These are phyloP conservation scores for Scomberomorus guttatus DNA, from an alignment of 2,797 vertebrate species.

Conservation along the genomic window DNA sequence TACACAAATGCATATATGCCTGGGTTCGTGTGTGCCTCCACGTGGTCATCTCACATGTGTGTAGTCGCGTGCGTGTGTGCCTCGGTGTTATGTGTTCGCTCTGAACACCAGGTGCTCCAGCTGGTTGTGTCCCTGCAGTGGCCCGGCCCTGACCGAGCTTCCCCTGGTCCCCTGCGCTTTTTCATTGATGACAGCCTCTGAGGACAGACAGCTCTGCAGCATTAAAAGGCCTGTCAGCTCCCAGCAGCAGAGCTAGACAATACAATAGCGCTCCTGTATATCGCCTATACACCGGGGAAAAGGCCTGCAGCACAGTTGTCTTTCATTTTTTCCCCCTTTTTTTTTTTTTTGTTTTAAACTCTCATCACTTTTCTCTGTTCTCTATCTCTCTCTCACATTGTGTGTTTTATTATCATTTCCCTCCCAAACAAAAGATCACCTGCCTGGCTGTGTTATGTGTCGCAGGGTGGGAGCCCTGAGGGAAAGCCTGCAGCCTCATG, in stretches of 20 bases:
- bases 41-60: constrained; percentile 18
- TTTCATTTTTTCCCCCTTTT: constrained; percentile 25
- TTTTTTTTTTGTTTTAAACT: constrained; percentile 40
- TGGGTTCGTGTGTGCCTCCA: neutral
- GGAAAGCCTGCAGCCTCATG: constrained; percentile 44
- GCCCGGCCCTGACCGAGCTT: constrained; percentile 43
- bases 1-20: constrained; percentile 16
- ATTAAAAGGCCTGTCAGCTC: constrained; percentile 60
- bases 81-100: neutral
- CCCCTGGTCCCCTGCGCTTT: constrained; percentile 44
- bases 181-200: constrained; percentile 62
- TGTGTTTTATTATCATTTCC: constrained; percentile 51
- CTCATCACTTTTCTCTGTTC: constrained; percentile 24
- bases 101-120: constrained; percentile 67
- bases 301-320: constrained; percentile 49
- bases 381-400: constrained; percentile 6
- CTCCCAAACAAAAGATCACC: constrained; percentile 77
- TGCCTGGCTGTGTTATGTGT: constrained; percentile 70
- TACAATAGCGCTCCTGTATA: constrained; percentile 64
- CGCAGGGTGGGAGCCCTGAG: constrained; percentile 56
- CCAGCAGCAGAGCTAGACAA: constrained; percentile 50
- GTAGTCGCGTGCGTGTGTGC: neutral
- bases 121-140: constrained; percentile 53
- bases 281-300: constrained; percentile 48
- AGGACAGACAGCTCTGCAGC: constrained; percentile 45